Conservation (phyloP, 2,888 invertebrate genomes). For the Lomographa bimaculata region DNA sequence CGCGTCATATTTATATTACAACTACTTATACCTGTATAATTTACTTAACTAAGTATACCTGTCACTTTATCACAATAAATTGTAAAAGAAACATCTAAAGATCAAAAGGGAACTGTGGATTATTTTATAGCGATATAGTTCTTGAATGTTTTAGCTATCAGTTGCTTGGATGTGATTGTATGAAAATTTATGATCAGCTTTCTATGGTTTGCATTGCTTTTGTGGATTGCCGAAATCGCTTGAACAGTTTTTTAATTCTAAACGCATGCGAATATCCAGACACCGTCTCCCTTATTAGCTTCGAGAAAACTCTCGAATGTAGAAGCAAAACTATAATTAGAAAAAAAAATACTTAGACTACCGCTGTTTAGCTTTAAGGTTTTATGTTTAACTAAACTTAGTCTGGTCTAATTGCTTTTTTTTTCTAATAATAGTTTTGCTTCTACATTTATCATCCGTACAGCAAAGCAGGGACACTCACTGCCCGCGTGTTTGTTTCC, state of each 20-base stretch:
- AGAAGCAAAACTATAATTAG: too few species aligned
- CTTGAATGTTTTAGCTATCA: neutral
- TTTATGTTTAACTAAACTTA: too few species aligned
- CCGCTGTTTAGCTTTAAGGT: too few species aligned
- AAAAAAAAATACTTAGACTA: too few species aligned
- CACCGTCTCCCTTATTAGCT: too few species aligned
- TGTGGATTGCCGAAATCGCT: conserved; percentile 17
- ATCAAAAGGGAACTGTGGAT: neutral
- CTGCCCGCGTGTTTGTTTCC: too few species aligned
- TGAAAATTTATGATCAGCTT: conserved; percentile 15
- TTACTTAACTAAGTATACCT: neutral
- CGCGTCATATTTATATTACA: conserved; percentile 3
- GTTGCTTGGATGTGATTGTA: conserved; percentile 11
- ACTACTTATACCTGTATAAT: conserved; percentile 11
- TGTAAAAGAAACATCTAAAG: neutral
- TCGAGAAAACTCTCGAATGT: too few species aligned
- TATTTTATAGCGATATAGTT: conserved; percentile 3
- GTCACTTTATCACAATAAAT: conserved; percentile 9
- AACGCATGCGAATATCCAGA: neutral
- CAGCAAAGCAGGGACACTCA: too few species aligned
- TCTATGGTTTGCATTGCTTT: conserved; percentile 17
- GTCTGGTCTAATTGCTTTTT: too few species aligned
- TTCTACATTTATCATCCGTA: too few species aligned
- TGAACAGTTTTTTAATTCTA: conserved; percentile 7
- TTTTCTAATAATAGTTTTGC: too few species aligned